These are phyloP conservation scores for Mesitornis unicolor DNA, from an alignment of 2,113 vertebrate species.

Conservation along the genomic window DNA sequence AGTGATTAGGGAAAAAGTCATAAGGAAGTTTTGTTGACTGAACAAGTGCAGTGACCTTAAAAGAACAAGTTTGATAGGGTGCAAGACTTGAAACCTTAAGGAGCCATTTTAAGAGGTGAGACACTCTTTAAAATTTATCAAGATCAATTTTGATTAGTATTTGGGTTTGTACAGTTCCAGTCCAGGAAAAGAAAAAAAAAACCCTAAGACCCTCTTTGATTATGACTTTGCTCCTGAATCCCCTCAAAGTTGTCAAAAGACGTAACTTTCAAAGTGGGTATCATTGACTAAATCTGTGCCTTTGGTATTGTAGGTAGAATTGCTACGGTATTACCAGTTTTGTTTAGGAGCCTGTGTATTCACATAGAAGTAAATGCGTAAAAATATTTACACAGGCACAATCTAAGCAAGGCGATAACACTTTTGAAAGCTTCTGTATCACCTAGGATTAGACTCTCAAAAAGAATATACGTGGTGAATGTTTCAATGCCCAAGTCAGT, in stretches of 20 bases:
- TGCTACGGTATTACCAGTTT: not conserved
- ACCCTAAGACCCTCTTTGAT: not conserved
- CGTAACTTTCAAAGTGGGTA: not conserved
- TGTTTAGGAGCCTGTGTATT: not conserved
- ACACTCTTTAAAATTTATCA: not conserved
- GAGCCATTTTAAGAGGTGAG: not conserved
- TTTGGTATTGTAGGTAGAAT: not conserved
- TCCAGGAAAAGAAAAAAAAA: not conserved
- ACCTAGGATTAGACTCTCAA: not conserved
- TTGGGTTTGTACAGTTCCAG: not conserved
- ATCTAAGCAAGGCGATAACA: not conserved
- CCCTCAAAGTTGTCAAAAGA: not conserved
- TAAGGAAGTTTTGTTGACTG: not conserved
- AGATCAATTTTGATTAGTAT: not conserved
- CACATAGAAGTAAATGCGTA: not conserved
- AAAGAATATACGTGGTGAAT: not conserved
- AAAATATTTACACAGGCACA: not conserved
- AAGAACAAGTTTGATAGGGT: not conserved
- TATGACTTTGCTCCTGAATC: not conserved
- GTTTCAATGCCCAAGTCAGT: not conserved
- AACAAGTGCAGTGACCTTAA: not conserved
- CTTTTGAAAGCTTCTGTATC: not conserved
- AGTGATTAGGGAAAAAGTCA: not conserved
- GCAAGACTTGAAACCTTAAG: not conserved
- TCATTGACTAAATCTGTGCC: not conserved